Conservation (phyloP, 2,113 vertebrate species). For the Callocephalon fimbriatum region DNA sequence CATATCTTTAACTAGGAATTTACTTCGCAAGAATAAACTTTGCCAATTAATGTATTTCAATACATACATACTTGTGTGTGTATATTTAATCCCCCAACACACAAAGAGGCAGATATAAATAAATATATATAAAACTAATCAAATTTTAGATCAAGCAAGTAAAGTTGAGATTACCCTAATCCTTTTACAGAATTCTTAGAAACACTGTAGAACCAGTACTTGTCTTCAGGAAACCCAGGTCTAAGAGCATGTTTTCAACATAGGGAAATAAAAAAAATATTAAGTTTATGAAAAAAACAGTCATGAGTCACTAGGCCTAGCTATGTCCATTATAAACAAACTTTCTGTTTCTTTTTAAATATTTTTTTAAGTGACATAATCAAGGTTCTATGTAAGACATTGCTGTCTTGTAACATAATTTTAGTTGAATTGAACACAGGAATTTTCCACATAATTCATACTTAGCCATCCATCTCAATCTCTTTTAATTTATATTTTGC, state of each 20-base stretch:
- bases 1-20: neutral
- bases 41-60: neutral
- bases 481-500: neutral
- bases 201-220: neutral
- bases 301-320: neutral
- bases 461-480: rapidly evolving
- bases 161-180: neutral
- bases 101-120: neutral
- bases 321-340: neutral
- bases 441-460: neutral
- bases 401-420: neutral
- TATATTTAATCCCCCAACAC: neutral
- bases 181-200: neutral
- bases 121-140: neutral
- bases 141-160: neutral
- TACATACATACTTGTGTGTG: neutral
- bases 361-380: neutral
- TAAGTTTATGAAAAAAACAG: neutral
- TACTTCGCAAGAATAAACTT: neutral
- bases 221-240: neutral
- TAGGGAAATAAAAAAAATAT: rapidly evolving
- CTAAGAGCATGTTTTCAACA: neutral
- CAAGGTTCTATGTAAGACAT: neutral
- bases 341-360: neutral
- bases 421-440: neutral